Evolutionary conservation across 2,113 vertebrate species (phyloP).

Genomic region (Empidonax traillii): DNA sequence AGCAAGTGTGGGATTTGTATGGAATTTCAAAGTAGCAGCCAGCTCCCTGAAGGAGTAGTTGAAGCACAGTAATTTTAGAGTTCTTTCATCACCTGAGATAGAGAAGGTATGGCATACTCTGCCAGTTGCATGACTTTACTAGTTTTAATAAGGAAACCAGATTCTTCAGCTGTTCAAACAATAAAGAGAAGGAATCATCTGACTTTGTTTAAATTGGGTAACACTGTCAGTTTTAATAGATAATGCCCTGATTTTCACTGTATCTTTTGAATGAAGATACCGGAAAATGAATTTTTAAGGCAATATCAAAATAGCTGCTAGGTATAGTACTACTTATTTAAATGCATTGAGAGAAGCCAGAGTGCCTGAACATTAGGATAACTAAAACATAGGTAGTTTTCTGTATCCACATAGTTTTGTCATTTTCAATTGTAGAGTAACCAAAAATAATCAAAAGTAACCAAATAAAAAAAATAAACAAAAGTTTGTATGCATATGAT

Average conservation of each 20-base stretch:
- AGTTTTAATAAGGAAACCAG: background rate
- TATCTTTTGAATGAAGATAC: background rate
- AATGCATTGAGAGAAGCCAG: background rate
- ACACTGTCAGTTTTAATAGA: background rate
- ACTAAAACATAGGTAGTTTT: background rate
- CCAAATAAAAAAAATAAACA: too few relatives aligned
- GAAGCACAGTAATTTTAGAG: background rate
- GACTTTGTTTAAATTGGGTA: background rate
- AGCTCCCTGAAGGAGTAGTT: constrained; percentile 7
- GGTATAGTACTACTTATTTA: background rate
- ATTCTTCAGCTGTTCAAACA: background rate
- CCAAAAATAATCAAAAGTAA: background rate
- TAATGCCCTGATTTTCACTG: background rate
- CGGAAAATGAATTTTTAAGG: background rate
- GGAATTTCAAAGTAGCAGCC: constrained; percentile 33
- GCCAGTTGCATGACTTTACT: background rate
- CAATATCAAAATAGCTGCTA: background rate
- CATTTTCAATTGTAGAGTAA: background rate
- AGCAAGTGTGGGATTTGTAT: constrained; percentile 46
- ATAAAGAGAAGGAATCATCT: background rate
- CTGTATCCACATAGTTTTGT: background rate
- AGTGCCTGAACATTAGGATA: background rate
- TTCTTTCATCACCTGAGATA: background rate
- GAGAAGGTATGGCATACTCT: background rate
- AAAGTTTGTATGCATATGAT: background rate